Evolutionary conservation across 2,888 invertebrate species (phyloP).

Genomic region (Melinopterus prodromus): DNA sequence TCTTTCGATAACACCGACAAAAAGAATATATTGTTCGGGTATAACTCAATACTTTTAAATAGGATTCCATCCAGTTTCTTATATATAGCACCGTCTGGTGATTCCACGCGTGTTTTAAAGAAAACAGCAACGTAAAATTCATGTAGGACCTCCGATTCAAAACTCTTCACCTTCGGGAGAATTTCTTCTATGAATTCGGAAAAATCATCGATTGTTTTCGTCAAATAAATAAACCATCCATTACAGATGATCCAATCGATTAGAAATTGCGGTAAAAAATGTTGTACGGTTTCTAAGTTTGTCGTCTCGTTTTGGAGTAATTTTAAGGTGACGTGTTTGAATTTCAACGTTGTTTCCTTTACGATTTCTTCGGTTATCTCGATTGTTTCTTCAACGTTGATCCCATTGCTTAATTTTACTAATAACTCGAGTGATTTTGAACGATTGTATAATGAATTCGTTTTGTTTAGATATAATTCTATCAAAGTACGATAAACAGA

Average conservation of each 20-base stretch:
- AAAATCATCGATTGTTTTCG: slow-evolving; percentile 54
- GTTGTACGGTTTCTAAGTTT: slow-evolving; percentile 50
- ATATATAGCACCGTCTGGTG: slow-evolving; percentile 56
- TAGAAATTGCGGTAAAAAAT: slow-evolving; percentile 63
- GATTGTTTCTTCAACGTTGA: slow-evolving; percentile 26
- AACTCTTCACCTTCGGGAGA: slow-evolving; percentile 47
- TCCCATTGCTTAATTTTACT: slow-evolving; percentile 49
- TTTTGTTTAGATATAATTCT: slow-evolving; percentile 46
- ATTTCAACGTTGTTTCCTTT: slow-evolving; percentile 52
- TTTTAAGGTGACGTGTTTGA: slow-evolving; percentile 52
- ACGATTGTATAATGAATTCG: slow-evolving; percentile 39
- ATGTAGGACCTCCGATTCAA: slow-evolving; percentile 59
- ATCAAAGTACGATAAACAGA: slow-evolving; percentile 59
- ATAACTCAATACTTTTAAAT: slow-evolving; percentile 59
- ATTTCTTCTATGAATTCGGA: slow-evolving; percentile 55
- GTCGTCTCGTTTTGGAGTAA: slow-evolving; percentile 46
- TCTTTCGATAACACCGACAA: slow-evolving; percentile 63
- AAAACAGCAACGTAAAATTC: slow-evolving; percentile 59
- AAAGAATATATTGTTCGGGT: slow-evolving; percentile 68
- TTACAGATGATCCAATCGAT: slow-evolving; percentile 65
- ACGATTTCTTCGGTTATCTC: slow-evolving; percentile 48
- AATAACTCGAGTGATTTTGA: slow-evolving; percentile 50
- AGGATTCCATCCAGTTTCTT: slow-evolving; percentile 59
- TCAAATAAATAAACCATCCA: slow-evolving; percentile 63
- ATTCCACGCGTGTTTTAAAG: slow-evolving; percentile 52